phyloP scores from a whole-genome alignment of 2,888 invertebrate species.

The Dexiosoma caninum region DNA sequence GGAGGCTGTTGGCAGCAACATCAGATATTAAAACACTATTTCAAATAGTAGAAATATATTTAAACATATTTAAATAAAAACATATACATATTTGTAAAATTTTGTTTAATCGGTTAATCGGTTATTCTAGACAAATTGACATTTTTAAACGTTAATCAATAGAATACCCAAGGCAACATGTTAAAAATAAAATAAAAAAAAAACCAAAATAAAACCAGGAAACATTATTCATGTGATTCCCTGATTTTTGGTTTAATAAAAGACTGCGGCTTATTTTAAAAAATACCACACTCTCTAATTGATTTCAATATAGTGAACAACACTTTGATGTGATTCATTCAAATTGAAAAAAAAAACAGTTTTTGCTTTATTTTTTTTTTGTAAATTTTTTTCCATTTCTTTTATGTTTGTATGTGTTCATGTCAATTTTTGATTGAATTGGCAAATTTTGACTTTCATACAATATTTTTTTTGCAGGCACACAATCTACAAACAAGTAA shows the following conservation, averaged over 20 bases:
- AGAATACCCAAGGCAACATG: no score
- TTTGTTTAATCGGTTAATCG: no score
- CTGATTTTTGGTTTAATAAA: constrained; percentile 42
- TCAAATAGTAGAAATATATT: no score
- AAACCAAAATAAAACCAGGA: neutral
- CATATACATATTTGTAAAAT: no score
- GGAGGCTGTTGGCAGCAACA: no score
- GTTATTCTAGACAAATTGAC: no score
- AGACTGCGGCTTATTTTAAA: constrained; percentile 61
- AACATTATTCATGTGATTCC: constrained; percentile 36
- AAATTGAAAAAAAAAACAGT: constrained; percentile 12
- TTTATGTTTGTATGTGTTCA: constrained; percentile 26
- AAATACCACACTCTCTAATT: constrained; percentile 63
- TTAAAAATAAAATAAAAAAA: constrained; percentile 34
- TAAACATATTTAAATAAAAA: no score
- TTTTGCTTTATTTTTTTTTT: constrained; percentile 15
- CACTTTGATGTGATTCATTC: constrained; percentile 61
- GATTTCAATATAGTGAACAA: constrained; percentile 62
- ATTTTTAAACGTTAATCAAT: no score
- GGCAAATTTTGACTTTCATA: constrained; percentile 62
- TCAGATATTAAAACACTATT: no score
- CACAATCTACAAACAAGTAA: neutral
- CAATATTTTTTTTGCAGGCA: neutral
- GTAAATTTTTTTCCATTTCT: neutral
- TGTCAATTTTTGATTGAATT: constrained; percentile 62